These are phyloP conservation scores for Xestoiulus laeticollis DNA, from an alignment of 2,888 invertebrate species.

Conservation along the genomic window DNA sequence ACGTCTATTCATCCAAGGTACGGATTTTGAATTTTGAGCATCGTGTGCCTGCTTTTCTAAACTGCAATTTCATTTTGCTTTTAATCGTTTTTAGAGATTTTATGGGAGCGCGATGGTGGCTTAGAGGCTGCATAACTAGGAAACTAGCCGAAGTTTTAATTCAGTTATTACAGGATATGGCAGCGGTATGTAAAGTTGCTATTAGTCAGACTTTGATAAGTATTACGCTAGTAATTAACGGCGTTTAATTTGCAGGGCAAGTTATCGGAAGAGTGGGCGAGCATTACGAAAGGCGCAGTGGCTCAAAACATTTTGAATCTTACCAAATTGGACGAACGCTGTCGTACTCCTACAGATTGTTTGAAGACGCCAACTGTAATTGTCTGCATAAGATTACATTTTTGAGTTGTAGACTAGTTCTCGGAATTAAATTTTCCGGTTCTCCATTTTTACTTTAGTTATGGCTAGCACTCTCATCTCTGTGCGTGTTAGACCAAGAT, in stretches of 20 bases:
- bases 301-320: conserved; percentile 86
- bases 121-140: conserved; percentile 82
- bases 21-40: not conserved
- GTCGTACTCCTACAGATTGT: conserved; percentile 79
- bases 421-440: not conserved
- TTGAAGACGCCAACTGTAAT: conserved; percentile 79
- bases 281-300: conserved; percentile 85
- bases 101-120: conserved; percentile 76
- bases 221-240: too few relatives aligned
- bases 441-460: conserved; percentile 52
- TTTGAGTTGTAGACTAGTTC: conserved; percentile 34
- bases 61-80: not conserved
- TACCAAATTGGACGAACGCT: conserved; percentile 80
- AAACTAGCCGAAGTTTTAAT: conserved; percentile 90
- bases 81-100: conserved; percentile 58
- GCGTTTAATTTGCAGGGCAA: conserved; percentile 78
- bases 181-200: conserved; percentile 81
- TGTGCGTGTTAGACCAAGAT: conserved; percentile 90
- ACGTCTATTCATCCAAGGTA: conserved; percentile 71
- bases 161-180: conserved; percentile 88
- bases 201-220: too few relatives aligned
- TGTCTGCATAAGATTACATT: conserved; percentile 44
- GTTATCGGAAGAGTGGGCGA: conserved; percentile 84
- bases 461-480: conserved; percentile 92
- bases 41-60: not conserved